Conservation (phyloP, 2,113 vertebrate species). For the Carettochelys insculpta region DNA sequence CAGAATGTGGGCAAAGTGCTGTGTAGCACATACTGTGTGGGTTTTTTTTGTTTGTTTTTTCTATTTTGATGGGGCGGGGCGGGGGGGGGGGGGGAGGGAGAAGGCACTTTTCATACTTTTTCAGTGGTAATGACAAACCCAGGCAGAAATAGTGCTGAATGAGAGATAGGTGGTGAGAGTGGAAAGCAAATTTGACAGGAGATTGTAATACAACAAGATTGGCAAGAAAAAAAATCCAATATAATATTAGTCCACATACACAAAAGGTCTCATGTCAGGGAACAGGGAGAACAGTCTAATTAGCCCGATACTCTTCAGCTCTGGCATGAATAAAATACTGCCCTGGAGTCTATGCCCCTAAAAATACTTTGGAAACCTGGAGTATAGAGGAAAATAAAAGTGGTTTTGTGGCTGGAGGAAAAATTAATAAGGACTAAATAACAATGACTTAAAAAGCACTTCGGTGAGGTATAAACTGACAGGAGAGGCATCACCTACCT, state of each 20-base stretch:
- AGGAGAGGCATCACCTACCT: neutral
- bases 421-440: neutral
- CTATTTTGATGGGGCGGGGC: too few species aligned
- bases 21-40: fast-evolving
- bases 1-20: neutral
- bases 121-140: neutral
- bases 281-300: fast-evolving
- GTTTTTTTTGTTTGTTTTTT: too few species aligned
- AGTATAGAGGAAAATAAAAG: neutral
- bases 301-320: neutral
- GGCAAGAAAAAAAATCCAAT: neutral
- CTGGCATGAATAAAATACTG: neutral
- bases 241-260: neutral
- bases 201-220: neutral
- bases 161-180: neutral
- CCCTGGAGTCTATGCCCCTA: neutral
- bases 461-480: neutral
- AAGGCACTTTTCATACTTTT: neutral
- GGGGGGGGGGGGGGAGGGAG: too few species aligned
- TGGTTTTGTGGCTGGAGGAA: neutral
- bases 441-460: neutral
- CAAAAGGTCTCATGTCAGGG: neutral
- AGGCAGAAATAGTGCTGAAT: neutral
- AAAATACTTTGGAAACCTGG: neutral
- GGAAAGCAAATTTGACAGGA: neutral